Evolutionary conservation across 2,888 invertebrate species (phyloP).

Genomic region (Sepioteuthis lessoniana): DNA sequence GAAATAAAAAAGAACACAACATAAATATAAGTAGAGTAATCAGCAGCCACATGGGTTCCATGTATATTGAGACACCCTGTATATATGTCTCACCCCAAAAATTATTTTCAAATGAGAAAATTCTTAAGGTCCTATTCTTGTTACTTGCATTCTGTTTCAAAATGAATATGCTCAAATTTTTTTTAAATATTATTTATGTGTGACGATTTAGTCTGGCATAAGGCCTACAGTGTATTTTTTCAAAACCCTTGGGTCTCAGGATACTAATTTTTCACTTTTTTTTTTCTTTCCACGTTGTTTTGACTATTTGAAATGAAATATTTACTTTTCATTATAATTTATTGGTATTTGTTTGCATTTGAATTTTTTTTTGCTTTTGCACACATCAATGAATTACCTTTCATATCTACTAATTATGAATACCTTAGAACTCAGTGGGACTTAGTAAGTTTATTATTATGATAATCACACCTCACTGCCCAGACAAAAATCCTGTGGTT

Average conservation of each 20-base stretch:
- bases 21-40: no score
- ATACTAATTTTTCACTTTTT: background rate
- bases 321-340: background rate
- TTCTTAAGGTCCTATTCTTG: no score
- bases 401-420: background rate
- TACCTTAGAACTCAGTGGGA: background rate
- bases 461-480: background rate
- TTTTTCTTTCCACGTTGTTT: background rate
- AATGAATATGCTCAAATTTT: no score
- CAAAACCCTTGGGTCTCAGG: background rate
- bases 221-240: background rate
- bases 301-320: no score
- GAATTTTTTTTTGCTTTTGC: background rate
- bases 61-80: no score
- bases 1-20: no score
- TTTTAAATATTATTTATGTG: no score
- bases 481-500: background rate
- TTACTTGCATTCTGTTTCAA: no score
- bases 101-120: no score
- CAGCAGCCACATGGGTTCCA: no score
- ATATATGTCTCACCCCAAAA: no score
- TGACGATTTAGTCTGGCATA: background rate
- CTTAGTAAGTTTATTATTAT: background rate
- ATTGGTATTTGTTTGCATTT: background rate
- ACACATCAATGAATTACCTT: background rate